Base-by-base conservation (phyloP, 2,113 vertebrate species). In the Symphodus melops region DNA sequence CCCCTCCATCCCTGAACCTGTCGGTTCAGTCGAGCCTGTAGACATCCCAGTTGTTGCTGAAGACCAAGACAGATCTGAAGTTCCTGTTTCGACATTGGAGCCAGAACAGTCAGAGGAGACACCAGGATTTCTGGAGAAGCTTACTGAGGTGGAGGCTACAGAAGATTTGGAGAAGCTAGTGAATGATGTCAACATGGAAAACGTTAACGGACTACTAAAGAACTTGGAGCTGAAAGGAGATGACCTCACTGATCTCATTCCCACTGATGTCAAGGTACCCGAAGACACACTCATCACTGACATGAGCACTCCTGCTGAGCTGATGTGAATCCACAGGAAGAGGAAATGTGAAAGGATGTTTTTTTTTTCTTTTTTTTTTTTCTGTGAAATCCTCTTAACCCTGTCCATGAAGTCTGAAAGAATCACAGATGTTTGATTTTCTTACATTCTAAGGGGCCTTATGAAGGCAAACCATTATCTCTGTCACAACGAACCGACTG, bases 231-330 rank as follows among this genome's bases (percentile, higher is more conserved):
- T 88, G 80, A 79, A 68, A 72, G 88, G 78, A 79, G 86, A 61
- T 36, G 83, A 88, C 75, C 58, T 84, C 41, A 54, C 54, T 67
- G 90, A 93, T 68, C 64, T 91, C 77, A 75, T 86, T 59, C 49
- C 83, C 68, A 70, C 70, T 56, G 81, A 88, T 57, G 60, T 74
- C 74, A 65, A 74, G 37, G 51, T 85, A 52, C 53, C 70, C 0
- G 86, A 84, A 13, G 84, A 77, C 53, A 20, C 73, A 51, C 70
- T 9, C 61, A 58, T 81, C 77, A 69, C 64, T 25, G 79, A 85
- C 60, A 56, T 77, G 59, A 78, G 61, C 80, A n/a, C 58, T 13
- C 71, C 83, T 36, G 72, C 63, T 20, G 82, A 91, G 69, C 72
- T 85, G 79, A 87, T 89, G 68, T 90, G 85, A 90, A 75, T 63